Base-by-base conservation (phyloP, 64 coral and sea anemone genomes). In the Orbicella faveolata region DNA sequence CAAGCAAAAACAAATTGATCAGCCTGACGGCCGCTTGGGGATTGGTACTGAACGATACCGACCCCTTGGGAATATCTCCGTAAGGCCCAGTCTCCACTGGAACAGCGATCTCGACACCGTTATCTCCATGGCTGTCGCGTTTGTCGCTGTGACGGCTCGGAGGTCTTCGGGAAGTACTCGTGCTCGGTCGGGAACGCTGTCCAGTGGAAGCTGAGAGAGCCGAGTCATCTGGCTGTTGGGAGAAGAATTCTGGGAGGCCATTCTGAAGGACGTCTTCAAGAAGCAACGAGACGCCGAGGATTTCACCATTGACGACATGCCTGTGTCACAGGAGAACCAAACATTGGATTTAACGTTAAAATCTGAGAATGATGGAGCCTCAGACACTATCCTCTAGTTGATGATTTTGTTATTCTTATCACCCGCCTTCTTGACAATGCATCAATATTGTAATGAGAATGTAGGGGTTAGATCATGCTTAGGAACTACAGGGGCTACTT, bases 221-320 rank as follows among this genome's bases (percentile, higher is more conserved):
- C 34, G 89, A 73, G 21, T 84, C 73, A 52, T 95, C 96, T 35
- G 93, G 90, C 25, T 70, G 54, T 76, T 95, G 96, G 34, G 74
- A 85, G 16, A 89, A 98, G 74, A 91, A 88, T 8, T 98, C 94
- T 34, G 96, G 91, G 6, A 98, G 88, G 30, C 96, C 96, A 61
- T 88, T 83, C 66, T 98, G 96, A 21, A 98, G 78, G 61, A 98
- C 96, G 65, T 98, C 96, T 68, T 98, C 96, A 51, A 98, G 75
- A 19, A 95, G 82, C 59, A 98, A 61, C 7, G 96, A 98, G 8
- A 98, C 96, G 34, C 96, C 96, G 7, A 98, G 94, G 61, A 98
- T 95, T 91, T 98, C 96, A 75, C 96, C 96, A 75, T 98, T 98
- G 9, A 98, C 96, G 33, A 98, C 96, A 75, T 98, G 96, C 67